Evolutionary conservation across 2,888 invertebrate genomes (phyloP).

Genomic region (Anthrax anthrax): DNA sequence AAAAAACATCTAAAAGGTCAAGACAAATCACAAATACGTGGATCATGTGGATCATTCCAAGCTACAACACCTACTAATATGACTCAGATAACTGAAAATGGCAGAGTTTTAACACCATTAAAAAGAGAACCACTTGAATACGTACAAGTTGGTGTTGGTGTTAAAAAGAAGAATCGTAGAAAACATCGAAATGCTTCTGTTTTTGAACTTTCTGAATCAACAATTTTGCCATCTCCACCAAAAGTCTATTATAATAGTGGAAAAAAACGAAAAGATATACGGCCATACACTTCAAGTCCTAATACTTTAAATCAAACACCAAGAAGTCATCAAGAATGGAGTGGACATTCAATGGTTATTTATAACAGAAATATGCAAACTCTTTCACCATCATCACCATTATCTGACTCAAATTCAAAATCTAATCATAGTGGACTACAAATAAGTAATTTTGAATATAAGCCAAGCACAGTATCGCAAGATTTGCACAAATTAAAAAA

Average conservation of each 20-base stretch:
- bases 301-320: constrained; percentile 10
- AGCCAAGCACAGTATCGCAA: constrained; percentile 62
- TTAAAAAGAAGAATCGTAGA: constrained; percentile 57
- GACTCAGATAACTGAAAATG: constrained; percentile 26
- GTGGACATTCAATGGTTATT: constrained; percentile 55
- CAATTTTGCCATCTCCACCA: constrained; percentile 52
- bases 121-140: constrained; percentile 64
- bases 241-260: constrained; percentile 45
- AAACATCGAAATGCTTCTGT: constrained; percentile 41
- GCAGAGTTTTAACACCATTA: constrained; percentile 44
- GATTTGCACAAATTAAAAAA: constrained; percentile 68
- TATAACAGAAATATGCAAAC: constrained; percentile 44
- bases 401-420: constrained; percentile 27
- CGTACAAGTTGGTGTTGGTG: constrained; percentile 48
- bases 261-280: constrained; percentile 42
- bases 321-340: constrained; percentile 39
- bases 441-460: constrained; percentile 35
- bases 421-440: constrained; percentile 19
- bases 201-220: constrained; percentile 51
- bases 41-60: neutral
- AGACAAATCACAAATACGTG: constrained; percentile 27
- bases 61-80: constrained; percentile 1
- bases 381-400: constrained; percentile 39
- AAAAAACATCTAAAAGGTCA: constrained; percentile 31
- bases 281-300: constrained; percentile 36